phyloP scores from a whole-genome alignment of 2,797 vertebrate species.

The Anabacerthia variegaticeps region DNA sequence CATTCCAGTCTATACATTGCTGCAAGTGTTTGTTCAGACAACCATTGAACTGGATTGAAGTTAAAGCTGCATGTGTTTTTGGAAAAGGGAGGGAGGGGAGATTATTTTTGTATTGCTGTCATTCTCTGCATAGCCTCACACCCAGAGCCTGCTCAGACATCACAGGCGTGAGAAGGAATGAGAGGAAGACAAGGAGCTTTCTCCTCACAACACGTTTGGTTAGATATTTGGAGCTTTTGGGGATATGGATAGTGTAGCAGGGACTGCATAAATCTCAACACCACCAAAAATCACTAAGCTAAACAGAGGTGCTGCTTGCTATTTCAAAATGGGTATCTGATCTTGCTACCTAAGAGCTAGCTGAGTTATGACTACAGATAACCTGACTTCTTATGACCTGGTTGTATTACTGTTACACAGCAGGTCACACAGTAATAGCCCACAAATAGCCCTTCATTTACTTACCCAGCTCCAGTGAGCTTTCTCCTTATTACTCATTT shows the following conservation, averaged over 20 bases:
- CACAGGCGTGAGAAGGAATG: accelerated
- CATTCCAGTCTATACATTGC: neutral
- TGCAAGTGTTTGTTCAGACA: neutral
- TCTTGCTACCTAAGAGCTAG: neutral
- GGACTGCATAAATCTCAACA: neutral
- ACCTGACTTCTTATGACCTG: neutral
- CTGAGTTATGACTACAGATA: neutral
- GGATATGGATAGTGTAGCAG: neutral
- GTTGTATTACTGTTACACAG: neutral
- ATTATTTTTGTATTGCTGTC: neutral
- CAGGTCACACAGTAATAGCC: neutral
- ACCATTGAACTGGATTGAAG: neutral
- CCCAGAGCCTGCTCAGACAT: neutral
- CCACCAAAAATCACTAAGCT: neutral
- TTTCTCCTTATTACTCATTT: neutral
- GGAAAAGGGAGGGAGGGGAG: neutral
- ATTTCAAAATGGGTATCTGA: neutral
- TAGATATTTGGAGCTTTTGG: neutral
- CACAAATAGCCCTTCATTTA: neutral
- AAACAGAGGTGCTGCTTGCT: neutral
- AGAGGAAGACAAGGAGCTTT: neutral
- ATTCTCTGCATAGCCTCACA: neutral
- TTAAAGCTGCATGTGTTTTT: neutral
- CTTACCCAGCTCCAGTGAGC: neutral
- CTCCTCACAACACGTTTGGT: neutral